Evolutionary conservation across 2,113 vertebrate genomes (phyloP), one percentile per base, ranked within the genome.

Genomic region (Chiloscyllium plagiosum): DNA sequence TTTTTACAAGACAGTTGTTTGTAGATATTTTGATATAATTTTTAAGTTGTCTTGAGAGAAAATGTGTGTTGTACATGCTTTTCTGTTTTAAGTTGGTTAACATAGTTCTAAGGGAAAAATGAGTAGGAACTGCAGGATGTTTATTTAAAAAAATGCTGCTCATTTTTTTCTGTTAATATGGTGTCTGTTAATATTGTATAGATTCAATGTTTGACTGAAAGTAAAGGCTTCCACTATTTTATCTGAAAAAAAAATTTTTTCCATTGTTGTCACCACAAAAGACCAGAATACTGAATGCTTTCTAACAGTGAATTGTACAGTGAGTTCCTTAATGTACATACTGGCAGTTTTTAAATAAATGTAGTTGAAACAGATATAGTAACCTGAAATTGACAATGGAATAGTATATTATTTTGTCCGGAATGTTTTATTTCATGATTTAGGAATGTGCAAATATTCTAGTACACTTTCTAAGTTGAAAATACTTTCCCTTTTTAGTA

Each of bases 21-120:
- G 94, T 95, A 95, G 94, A 76, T 95, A 95, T 72, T 95, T 95
- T 95, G 94, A 95, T 95, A 95, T 95, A 26, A 95, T 95, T 95
- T 69, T 42, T 95, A 95, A 95, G 42, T 93, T 93, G 89, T 93
- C 89, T 93, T 93, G 94, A 95, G 68, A 76, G 94, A 95, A 95
- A 95, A 76, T 76, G 94, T 89, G 50, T 70, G 93, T 26, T 95
- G 94, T 95, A 95, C 69, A 95, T 95, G 94, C 37, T 95, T 95
- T 70, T 70, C 68, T 72, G 70, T 95, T 95, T 50, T 50, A 72
- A 72, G 69, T 72, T 95, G 94, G 68, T 95, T 95, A 95, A 95
- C 94, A 95, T 95, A 95, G 94, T 72, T 24, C 69, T 72, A 95
- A 95, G 47, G 8, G 66, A 94, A 94, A 72, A 72, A 37, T 72